These are phyloP conservation scores for Drosophila triauraria DNA, from an alignment of 1,140 invertebrate species.

Conservation along the genomic window DNA sequence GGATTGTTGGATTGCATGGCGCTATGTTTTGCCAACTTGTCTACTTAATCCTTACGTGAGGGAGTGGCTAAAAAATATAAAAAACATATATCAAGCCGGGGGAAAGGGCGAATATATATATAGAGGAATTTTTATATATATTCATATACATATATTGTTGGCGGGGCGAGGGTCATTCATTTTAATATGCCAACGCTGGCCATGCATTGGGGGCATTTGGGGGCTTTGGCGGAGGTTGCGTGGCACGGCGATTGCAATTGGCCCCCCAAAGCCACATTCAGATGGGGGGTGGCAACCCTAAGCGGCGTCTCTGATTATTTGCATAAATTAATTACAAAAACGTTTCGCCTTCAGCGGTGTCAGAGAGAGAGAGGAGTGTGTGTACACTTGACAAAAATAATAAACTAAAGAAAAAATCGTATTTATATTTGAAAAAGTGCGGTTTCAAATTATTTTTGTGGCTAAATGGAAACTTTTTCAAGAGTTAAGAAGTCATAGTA, in stretches of 20 bases:
- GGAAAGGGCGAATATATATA: not conserved
- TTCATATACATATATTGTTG: conserved; percentile 35
- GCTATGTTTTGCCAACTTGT: conserved; percentile 73
- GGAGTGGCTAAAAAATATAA: conserved; percentile 46
- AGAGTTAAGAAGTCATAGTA: too few relatives aligned
- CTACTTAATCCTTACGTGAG: conserved; percentile 68
- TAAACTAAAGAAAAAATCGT: not conserved
- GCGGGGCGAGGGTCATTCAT: conserved; percentile 64
- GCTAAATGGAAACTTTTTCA: too few relatives aligned
- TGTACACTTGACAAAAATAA: conserved; percentile 17
- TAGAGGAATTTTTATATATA: conserved; percentile 32
- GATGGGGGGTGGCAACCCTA: conserved; percentile 25
- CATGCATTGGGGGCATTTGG: conserved; percentile 28
- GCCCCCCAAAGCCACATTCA: conserved; percentile 6
- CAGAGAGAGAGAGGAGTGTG: conserved; percentile 13
- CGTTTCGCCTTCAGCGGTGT: conserved; percentile 44
- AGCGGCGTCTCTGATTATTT: conserved; percentile 68
- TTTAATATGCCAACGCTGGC: conserved; percentile 71
- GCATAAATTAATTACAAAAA: conserved; percentile 82
- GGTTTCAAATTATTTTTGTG: too few relatives aligned
- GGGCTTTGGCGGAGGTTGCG: conserved; percentile 2
- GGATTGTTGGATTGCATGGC: conserved; percentile 41
- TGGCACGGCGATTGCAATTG: conserved; percentile 39
- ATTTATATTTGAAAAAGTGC: not conserved
- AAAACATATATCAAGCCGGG: conserved; percentile 10